phyloP scores from a whole-genome alignment of 2,888 invertebrate genomes.

The Nymphalis c-album region DNA sequence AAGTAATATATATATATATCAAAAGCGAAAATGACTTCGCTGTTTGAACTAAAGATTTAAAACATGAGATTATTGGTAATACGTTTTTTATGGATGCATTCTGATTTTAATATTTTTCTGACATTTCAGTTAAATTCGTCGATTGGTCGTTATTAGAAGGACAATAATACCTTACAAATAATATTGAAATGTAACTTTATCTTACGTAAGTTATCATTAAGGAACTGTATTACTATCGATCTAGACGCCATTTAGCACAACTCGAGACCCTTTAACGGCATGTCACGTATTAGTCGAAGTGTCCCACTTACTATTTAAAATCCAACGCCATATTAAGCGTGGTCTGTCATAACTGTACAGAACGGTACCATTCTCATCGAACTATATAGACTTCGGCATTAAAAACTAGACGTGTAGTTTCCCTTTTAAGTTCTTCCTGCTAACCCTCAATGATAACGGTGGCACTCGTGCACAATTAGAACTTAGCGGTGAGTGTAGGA shows the following conservation, averaged over 20 bases:
- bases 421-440: slow-evolving; percentile 54
- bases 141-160: too few relatives aligned
- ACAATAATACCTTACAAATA: too few relatives aligned
- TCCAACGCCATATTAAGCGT: slow-evolving; percentile 33
- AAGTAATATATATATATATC: too few relatives aligned
- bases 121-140: too few relatives aligned
- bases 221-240: slow-evolving; percentile 1
- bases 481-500: slow-evolving; percentile 34
- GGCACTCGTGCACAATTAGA: slow-evolving; percentile 52
- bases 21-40: too few relatives aligned
- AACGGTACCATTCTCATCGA: slow-evolving; percentile 24
- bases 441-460: slow-evolving; percentile 56
- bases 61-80: too few relatives aligned
- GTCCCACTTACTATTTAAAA: slow-evolving; percentile 38
- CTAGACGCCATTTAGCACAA: slow-evolving; percentile 5
- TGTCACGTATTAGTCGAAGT: slow-evolving; percentile 17
- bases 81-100: too few relatives aligned
- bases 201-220: not conserved
- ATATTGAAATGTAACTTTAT: too few relatives aligned
- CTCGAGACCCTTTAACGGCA: slow-evolving; percentile 20
- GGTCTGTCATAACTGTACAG: slow-evolving; percentile 39
- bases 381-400: slow-evolving; percentile 45
- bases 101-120: too few relatives aligned
- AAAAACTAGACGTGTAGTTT: slow-evolving; percentile 47
- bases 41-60: too few relatives aligned